phyloP scores from a whole-genome alignment of 23 tunicate genomes.

The Styela plicata region DNA sequence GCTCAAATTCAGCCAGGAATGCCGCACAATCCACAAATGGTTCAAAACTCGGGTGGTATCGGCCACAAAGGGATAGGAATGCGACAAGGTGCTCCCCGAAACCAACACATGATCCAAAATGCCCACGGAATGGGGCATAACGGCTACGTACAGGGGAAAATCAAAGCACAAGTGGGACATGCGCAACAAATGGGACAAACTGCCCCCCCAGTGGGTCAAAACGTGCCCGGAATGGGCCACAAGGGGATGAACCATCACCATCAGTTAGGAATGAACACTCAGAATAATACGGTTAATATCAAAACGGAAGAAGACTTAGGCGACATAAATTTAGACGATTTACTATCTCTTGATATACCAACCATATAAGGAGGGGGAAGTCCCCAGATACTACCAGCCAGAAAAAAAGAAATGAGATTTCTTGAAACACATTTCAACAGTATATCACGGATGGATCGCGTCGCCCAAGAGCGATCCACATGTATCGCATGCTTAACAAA shows the following conservation, averaged over 20 bases:
- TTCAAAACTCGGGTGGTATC: no score
- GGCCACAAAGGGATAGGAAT: no score
- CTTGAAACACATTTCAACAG: no score
- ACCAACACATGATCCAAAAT: no score
- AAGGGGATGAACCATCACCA: not conserved
- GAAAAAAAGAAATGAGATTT: no score
- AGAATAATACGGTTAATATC: not conserved
- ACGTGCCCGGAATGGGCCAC: not conserved
- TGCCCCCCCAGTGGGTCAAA: not conserved
- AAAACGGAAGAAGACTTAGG: not conserved
- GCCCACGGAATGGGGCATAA: not conserved
- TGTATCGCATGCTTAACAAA: no score
- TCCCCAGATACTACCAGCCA: no score
- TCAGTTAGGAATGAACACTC: not conserved
- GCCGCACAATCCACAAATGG: no score
- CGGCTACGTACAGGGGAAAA: not conserved
- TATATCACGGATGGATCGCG: no score
- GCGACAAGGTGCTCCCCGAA: no score
- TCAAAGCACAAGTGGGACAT: not conserved
- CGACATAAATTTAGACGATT: not conserved
- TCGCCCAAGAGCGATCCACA: no score
- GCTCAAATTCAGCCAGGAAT: no score
- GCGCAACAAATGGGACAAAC: not conserved
- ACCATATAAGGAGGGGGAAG: conserved; percentile 5
- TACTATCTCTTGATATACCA: conserved; percentile 4